These are phyloP conservation scores for Adelges cooleyi DNA, from an alignment of 1,140 invertebrate species.

Conservation along the genomic window DNA sequence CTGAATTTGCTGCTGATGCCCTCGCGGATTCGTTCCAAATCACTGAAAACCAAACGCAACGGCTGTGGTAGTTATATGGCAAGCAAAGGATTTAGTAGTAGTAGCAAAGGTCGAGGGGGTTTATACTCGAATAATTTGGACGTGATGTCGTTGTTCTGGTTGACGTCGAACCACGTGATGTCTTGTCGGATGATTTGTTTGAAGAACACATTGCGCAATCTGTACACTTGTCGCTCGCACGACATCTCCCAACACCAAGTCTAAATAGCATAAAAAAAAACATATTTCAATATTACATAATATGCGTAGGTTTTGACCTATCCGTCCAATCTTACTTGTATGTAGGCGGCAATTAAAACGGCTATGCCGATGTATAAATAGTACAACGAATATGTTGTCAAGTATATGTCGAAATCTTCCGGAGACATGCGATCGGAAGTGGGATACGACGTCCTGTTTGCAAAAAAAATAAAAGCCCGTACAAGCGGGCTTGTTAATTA, in stretches of 20 bases:
- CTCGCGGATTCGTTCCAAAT: constrained; percentile 79
- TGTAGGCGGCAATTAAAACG: constrained; percentile 25
- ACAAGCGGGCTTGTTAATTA: too few species aligned
- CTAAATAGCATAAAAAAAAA: too few species aligned
- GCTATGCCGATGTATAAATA: constrained; percentile 32
- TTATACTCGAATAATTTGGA: constrained; percentile 69
- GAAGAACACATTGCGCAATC: constrained; percentile 39
- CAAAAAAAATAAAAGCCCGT: too few species aligned
- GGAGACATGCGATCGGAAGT: too few species aligned
- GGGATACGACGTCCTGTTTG: too few species aligned
- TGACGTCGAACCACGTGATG: constrained; percentile 72
- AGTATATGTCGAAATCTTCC: neutral
- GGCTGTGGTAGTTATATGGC: neutral
- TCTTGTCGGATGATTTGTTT: constrained; percentile 49
- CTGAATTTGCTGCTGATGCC: constrained; percentile 81
- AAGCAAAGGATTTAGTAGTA: neutral
- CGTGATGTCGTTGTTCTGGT: constrained; percentile 70
- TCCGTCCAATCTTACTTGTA: too few species aligned
- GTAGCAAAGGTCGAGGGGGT: neutral
- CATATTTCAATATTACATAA: too few species aligned
- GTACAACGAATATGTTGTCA: constrained; percentile 26
- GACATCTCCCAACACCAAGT: constrained; percentile 39
- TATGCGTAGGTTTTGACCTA: too few species aligned
- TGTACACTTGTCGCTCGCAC: constrained; percentile 39
- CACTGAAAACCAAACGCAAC: constrained; percentile 44